Evolutionary conservation across 2,113 vertebrate species (phyloP).

Genomic region (Prietella phreatophila): DNA sequence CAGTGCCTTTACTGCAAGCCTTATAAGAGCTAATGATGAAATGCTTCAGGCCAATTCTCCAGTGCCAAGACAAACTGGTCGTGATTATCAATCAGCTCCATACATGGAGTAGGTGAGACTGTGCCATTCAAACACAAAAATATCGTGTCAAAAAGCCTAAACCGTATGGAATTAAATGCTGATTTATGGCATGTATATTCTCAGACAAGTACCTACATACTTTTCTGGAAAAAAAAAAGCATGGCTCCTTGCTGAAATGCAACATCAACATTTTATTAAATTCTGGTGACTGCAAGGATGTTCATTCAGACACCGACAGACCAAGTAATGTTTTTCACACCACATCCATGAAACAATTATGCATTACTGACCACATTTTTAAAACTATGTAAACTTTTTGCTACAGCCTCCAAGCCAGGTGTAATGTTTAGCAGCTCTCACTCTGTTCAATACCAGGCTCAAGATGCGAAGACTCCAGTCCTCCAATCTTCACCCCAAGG

Average conservation of each 20-base stretch:
- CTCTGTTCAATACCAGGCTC: not conserved
- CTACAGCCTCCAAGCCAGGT: not conserved
- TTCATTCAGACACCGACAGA: too few species aligned
- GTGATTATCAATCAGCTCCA: constrained; percentile 69
- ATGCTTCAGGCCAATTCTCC: constrained; percentile 69
- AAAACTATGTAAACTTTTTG: not conserved
- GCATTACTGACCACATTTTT: not conserved
- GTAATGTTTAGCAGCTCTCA: not conserved
- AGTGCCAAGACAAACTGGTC: constrained; percentile 56
- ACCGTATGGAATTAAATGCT: constrained; percentile 25
- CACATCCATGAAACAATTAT: not conserved
- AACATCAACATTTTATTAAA: not conserved
- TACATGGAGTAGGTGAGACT: constrained; percentile 22
- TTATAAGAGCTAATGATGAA: constrained; percentile 77
- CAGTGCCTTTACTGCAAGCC: constrained; percentile 69
- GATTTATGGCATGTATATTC: not conserved
- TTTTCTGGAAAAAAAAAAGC: not conserved
- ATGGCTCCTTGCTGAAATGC: not conserved
- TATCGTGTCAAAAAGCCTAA: not conserved
- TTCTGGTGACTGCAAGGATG: not conserved
- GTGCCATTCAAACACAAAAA: constrained; percentile 14
- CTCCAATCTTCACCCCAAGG: not conserved
- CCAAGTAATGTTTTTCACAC: not conserved
- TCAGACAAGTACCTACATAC: not conserved
- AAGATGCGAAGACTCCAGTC: not conserved